phyloP scores from a whole-genome alignment of 2,113 vertebrate species.

The Aldabrachelys gigantea region DNA sequence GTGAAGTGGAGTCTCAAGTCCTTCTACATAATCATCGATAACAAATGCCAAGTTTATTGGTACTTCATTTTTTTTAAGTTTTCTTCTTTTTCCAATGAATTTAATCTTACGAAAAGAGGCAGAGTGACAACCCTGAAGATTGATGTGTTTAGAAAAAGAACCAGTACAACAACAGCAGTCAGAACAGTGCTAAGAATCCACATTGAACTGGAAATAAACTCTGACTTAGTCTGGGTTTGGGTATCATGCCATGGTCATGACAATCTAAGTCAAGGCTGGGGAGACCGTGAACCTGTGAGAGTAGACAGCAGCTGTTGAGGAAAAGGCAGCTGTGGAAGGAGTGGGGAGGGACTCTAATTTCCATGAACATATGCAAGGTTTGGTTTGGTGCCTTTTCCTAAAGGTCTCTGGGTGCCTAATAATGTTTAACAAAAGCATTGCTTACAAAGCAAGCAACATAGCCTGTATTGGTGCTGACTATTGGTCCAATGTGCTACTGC shows the following conservation, averaged over 20 bases:
- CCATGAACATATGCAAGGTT: not conserved
- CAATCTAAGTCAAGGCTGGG: not conserved
- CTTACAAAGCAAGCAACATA: not conserved
- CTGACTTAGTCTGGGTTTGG: not conserved
- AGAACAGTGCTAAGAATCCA: not conserved
- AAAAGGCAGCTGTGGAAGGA: not conserved
- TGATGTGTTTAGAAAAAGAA: not conserved
- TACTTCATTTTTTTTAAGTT: not conserved
- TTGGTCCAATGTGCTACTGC: not conserved
- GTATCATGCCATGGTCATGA: rapidly evolving
- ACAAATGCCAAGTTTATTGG: not conserved
- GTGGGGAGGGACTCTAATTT: not conserved
- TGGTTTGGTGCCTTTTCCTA: rapidly evolving
- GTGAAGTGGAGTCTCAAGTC: not conserved
- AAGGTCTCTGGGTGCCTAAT: not conserved
- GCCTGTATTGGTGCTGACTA: rapidly evolving
- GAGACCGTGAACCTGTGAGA: not conserved
- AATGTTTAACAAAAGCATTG: not conserved
- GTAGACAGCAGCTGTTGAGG: not conserved
- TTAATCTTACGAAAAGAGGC: not conserved
- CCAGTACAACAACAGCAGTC: not conserved
- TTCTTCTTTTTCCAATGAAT: not conserved
- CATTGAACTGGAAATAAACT: not conserved
- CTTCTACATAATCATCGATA: not conserved
- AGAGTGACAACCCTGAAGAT: constrained; percentile 14